Evolutionary conservation across 2,888 invertebrate genomes (phyloP).

Genomic region (Amorpha juglandis): DNA sequence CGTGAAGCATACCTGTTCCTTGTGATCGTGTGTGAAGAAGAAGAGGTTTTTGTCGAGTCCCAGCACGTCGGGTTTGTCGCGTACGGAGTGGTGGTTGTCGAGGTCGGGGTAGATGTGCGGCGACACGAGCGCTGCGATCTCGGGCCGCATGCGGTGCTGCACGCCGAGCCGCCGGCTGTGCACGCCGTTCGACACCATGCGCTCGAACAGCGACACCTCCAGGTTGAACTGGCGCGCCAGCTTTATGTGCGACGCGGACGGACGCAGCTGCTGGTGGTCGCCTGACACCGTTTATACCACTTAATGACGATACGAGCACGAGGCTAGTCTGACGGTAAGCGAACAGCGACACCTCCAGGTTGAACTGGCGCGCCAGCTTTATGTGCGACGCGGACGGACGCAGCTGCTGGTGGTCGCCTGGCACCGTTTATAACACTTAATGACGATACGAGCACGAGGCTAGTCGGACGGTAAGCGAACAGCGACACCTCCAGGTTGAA

Average conservation of each 20-base stretch:
- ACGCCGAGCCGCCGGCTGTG: slow-evolving; percentile 85
- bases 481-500: slow-evolving; percentile 89
- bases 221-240: slow-evolving; percentile 87
- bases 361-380: slow-evolving; percentile 85
- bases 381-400: slow-evolving; percentile 89
- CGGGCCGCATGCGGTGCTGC: slow-evolving; percentile 92
- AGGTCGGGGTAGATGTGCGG: slow-evolving; percentile 89
- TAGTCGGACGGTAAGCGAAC: too few relatives aligned
- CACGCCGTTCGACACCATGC: slow-evolving; percentile 88
- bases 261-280: slow-evolving; percentile 92
- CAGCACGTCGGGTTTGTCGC: slow-evolving; percentile 80
- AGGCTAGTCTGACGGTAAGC: slow-evolving; percentile 60
- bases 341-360: slow-evolving; percentile 90
- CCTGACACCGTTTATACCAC: slow-evolving; percentile 60
- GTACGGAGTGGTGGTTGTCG: slow-evolving; percentile 85
- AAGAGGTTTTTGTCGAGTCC: slow-evolving; percentile 87
- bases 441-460: neutral
- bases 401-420: slow-evolving; percentile 92
- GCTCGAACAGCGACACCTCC: slow-evolving; percentile 92
- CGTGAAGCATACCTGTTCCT: slow-evolving; percentile 84
- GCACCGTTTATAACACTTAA: neutral
- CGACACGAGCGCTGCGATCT: slow-evolving; percentile 79
- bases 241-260: slow-evolving; percentile 87
- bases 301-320: too few relatives aligned
- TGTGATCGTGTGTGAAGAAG: slow-evolving; percentile 86